Conservation (phyloP, 2,888 invertebrate species). For the Glyphotaelius pellucidus region DNA sequence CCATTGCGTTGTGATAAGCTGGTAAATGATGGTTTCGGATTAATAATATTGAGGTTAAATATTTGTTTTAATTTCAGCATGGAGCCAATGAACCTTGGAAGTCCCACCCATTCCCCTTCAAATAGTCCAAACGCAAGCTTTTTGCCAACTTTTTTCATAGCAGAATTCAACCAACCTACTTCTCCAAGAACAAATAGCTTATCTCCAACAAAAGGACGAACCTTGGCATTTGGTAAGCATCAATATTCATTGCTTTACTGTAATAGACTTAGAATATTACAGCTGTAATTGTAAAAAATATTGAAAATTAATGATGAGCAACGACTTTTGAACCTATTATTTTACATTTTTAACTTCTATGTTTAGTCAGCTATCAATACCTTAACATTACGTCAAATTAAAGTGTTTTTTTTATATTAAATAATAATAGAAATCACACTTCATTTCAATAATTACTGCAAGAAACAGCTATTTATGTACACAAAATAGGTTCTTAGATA, state of each 20-base stretch:
- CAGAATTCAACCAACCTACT: conserved; percentile 81
- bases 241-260: neutral
- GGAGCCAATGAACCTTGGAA: conserved; percentile 92
- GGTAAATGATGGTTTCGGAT: neutral
- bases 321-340: neutral
- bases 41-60: conserved; percentile 31
- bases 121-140: conserved; percentile 82
- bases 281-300: neutral
- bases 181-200: conserved; percentile 79
- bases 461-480: too few species aligned
- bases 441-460: too few species aligned
- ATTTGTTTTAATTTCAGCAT: conserved; percentile 71
- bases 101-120: conserved; percentile 85
- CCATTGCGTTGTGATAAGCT: neutral
- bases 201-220: conserved; percentile 79
- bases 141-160: conserved; percentile 87
- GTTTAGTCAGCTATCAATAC: neutral
- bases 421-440: too few species aligned
- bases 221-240: conserved; percentile 78
- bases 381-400: neutral
- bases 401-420: too few species aligned
- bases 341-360: neutral
- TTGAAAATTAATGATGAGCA: too few species aligned
- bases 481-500: too few species aligned
- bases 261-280: neutral